Evolutionary conservation across 2,888 invertebrate species (phyloP).

Genomic region (Thecocarcelia acutangulata): DNA sequence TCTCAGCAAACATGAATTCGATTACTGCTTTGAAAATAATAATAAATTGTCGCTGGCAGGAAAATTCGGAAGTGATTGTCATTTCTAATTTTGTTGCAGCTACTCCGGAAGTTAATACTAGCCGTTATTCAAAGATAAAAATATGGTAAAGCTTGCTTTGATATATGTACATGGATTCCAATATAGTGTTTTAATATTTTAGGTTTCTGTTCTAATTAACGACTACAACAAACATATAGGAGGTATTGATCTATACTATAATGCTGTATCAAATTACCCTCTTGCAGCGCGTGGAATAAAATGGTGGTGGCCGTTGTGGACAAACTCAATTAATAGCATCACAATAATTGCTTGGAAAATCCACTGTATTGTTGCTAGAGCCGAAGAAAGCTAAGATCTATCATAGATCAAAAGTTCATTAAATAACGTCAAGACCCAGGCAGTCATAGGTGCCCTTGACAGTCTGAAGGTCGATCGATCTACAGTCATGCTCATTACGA

Average conservation of each 20-base stretch:
- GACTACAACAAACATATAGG: conserved; percentile 23
- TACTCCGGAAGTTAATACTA: conserved; percentile 5
- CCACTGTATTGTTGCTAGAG: neutral
- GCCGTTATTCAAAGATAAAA: conserved; percentile 11
- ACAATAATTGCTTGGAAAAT: conserved; percentile 5
- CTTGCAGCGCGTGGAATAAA: neutral
- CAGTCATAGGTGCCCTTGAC: too few species aligned
- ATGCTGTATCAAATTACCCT: conserved; percentile 14
- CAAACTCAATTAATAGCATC: neutral
- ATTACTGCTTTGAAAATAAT: conserved; percentile 9
- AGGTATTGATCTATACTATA: conserved; percentile 26
- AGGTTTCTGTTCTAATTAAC: neutral
- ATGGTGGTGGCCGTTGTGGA: neutral
- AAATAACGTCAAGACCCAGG: too few species aligned
- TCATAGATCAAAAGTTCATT: too few species aligned
- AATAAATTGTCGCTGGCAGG: conserved; percentile 10
- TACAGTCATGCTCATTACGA: too few species aligned
- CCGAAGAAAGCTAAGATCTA: neutral
- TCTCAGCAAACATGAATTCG: conserved; percentile 18
- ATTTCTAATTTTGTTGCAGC: conserved; percentile 38
- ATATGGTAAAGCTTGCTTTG: neutral
- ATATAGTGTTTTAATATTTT: too few species aligned
- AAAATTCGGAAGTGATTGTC: conserved; percentile 32
- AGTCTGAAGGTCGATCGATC: too few species aligned
- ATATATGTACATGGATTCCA: too few species aligned